phyloP scores from a whole-genome alignment of 2,888 invertebrate genomes.

The Melinaea marsaeus region DNA sequence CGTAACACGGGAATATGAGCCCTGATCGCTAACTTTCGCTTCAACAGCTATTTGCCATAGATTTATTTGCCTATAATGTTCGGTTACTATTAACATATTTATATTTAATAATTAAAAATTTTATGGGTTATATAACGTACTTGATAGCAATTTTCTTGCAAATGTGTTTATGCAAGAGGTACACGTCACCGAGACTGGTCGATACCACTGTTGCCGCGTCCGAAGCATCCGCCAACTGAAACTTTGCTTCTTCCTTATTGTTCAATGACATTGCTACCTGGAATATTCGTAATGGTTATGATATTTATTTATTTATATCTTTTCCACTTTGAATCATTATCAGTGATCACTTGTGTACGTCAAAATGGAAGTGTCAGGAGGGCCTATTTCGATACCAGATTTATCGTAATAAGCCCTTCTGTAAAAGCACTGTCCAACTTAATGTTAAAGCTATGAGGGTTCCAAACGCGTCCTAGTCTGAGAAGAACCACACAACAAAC shows the following conservation, averaged over 20 bases:
- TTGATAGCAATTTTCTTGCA: slow-evolving; percentile 83
- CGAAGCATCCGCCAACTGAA: slow-evolving; percentile 78
- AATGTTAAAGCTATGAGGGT: too few relatives aligned
- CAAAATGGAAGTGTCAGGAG: too few relatives aligned
- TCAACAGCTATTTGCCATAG: slow-evolving; percentile 67
- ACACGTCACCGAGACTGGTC: slow-evolving; percentile 82
- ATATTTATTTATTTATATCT: too few relatives aligned
- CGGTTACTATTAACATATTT: background rate
- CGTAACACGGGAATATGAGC: slow-evolving; percentile 72
- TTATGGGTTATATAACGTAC: slow-evolving; percentile 40
- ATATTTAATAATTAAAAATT: background rate
- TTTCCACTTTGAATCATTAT: too few relatives aligned
- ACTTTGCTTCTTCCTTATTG: slow-evolving; percentile 64
- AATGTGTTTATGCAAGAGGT: slow-evolving; percentile 82
- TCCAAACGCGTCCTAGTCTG: too few relatives aligned
- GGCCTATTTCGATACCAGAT: too few relatives aligned
- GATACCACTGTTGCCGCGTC: slow-evolving; percentile 83
- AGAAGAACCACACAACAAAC: too few relatives aligned
- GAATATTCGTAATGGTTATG: background rate
- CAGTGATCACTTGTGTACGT: too few relatives aligned
- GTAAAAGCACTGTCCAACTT: too few relatives aligned
- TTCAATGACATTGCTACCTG: slow-evolving; percentile 66
- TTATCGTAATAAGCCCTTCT: too few relatives aligned
- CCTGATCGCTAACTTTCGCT: slow-evolving; percentile 64
- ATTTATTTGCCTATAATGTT: slow-evolving; percentile 56